phyloP scores from a whole-genome alignment of 2,888 invertebrate species.

The Drosophila anomelani region DNA sequence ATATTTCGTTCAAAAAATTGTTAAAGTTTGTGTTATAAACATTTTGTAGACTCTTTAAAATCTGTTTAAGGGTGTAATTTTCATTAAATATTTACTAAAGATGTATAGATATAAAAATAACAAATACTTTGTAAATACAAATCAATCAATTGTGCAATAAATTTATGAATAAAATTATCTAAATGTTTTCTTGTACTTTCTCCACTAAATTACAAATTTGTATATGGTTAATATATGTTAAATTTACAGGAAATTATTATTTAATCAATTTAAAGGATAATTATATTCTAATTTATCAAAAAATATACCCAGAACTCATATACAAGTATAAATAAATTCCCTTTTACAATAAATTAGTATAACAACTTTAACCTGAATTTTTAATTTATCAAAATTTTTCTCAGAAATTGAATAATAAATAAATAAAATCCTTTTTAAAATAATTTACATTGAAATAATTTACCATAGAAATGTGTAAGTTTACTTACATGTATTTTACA shows the following conservation, averaged over 20 bases:
- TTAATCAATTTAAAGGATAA: no score
- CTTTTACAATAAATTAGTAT: background rate
- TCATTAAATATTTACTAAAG: background rate
- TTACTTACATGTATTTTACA: background rate
- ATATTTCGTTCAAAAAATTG: background rate
- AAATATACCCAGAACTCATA: no score
- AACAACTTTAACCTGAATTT: no score
- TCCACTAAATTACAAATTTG: background rate
- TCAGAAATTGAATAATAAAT: no score
- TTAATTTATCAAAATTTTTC: background rate
- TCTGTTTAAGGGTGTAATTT: background rate
- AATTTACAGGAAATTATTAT: no score
- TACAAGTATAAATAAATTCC: background rate
- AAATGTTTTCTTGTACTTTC: no score
- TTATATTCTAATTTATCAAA: no score
- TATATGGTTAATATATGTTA: background rate
- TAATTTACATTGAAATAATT: no score
- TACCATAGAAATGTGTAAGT: background rate
- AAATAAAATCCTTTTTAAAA: background rate
- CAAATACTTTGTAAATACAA: conserved; percentile 34
- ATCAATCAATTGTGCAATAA: conserved; percentile 26
- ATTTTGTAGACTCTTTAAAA: background rate
- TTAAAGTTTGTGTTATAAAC: background rate
- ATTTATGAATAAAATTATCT: conserved; percentile 3
- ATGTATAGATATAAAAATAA: conserved; percentile 16